Conservation (phyloP, 2,113 vertebrate genomes). For the Perca schrenkii region DNA sequence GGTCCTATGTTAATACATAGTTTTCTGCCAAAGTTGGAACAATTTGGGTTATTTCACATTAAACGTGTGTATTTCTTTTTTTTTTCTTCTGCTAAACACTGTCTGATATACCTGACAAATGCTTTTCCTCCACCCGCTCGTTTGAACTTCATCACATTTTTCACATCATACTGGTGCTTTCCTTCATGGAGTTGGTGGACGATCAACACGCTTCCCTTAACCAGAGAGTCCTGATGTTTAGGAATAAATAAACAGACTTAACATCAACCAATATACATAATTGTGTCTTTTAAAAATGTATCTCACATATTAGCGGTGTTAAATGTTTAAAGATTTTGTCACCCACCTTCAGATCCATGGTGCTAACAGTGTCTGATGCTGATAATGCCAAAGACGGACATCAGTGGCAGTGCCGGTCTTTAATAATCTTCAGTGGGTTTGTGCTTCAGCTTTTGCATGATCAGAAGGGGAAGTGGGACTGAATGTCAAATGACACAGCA, state of each 20-base stretch:
- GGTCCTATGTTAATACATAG: too few species aligned
- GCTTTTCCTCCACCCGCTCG: constrained; percentile 9
- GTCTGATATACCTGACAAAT: constrained; percentile 73
- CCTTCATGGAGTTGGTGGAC: constrained; percentile 71
- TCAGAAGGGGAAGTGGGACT: constrained; percentile 51
- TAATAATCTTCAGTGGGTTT: neutral
- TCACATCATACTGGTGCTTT: constrained; percentile 82
- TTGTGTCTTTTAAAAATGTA: neutral
- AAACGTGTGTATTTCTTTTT: neutral
- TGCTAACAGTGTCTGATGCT: neutral
- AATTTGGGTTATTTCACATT: neutral
- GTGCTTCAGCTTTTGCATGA: constrained; percentile 31
- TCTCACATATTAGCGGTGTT: neutral
- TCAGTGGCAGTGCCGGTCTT: neutral
- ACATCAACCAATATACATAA: neutral
- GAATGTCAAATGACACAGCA: neutral
- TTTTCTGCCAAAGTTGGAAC: neutral
- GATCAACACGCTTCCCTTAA: constrained; percentile 75
- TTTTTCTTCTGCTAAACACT: neutral
- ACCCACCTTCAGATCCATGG: constrained; percentile 69
- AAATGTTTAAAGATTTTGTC: neutral
- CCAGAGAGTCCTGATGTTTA: constrained; percentile 54
- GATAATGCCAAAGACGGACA: neutral
- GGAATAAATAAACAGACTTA: constrained; percentile 10
- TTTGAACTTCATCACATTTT: constrained; percentile 69